Conservation (phyloP, 2,797 vertebrate genomes). For the Xenops minutus region DNA sequence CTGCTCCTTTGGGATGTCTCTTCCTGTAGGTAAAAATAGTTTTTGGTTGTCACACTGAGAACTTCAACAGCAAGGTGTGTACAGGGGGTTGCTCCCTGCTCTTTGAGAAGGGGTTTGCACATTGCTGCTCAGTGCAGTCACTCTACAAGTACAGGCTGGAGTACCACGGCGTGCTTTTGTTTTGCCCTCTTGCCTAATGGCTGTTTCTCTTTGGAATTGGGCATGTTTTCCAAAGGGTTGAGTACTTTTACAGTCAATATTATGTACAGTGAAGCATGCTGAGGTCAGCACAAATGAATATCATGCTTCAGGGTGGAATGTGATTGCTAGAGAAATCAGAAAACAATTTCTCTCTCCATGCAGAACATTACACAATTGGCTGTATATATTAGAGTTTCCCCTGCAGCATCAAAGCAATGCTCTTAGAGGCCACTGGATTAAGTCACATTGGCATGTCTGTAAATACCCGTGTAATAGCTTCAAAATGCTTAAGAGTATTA, state of each 20-base stretch:
- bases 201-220: not conserved
- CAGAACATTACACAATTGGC: not conserved
- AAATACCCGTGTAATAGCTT: not conserved
- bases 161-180: fast-evolving
- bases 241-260: not conserved
- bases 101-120: not conserved
- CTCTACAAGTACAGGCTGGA: not conserved
- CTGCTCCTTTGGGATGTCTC: not conserved
- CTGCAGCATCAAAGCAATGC: not conserved
- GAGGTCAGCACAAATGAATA: not conserved
- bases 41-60: fast-evolving
- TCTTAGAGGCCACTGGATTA: not conserved
- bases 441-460: not conserved
- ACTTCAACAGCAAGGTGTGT: not conserved
- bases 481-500: not conserved
- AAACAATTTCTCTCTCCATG: not conserved
- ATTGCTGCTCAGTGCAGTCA: not conserved
- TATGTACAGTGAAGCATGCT: not conserved
- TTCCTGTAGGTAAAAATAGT: not conserved
- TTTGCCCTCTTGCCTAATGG: not conserved
- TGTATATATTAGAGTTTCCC: not conserved
- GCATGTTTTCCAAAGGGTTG: not conserved
- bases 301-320: not conserved
- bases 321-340: not conserved
- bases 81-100: not conserved